phyloP scores from a whole-genome alignment of 2,888 invertebrate species.

The Hololepta plana region DNA sequence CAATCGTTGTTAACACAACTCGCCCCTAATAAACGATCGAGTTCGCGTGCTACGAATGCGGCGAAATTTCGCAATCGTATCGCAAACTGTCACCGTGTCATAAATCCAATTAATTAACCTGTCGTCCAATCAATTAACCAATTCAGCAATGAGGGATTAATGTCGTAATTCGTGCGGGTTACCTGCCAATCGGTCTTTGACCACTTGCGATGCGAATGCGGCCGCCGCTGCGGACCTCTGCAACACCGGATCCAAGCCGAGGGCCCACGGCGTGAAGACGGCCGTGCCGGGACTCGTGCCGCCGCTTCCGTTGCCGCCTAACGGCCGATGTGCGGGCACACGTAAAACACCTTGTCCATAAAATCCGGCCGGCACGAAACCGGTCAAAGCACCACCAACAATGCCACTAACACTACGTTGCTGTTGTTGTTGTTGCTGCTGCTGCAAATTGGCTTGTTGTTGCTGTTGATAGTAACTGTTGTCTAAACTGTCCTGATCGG shows the following conservation, averaged over 20 bases:
- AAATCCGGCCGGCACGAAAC: conserved; percentile 26
- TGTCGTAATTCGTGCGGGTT: no score
- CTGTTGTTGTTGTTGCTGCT: no score
- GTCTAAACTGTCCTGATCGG: conserved; percentile 18
- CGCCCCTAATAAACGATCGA: no score
- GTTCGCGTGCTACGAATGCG: no score
- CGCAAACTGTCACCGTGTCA: background rate
- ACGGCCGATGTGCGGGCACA: conserved; percentile 63
- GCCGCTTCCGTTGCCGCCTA: conserved; percentile 34
- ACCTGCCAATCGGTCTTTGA: conserved; percentile 71
- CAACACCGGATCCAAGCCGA: conserved; percentile 41
- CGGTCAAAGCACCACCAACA: no score
- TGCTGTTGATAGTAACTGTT: conserved; percentile 18
- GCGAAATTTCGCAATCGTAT: no score
- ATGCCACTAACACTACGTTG: no score
- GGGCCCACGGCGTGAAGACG: conserved; percentile 26
- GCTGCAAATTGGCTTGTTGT: conserved; percentile 17
- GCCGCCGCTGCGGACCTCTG: conserved; percentile 49
- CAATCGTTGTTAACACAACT: no score
- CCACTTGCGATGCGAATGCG: conserved; percentile 63
- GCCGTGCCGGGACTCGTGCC: conserved; percentile 20
- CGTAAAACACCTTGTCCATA: conserved; percentile 55
- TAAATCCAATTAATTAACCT: conserved; percentile 1
- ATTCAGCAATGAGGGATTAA: no score
- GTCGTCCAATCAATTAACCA: background rate